Base-by-base conservation (phyloP, 2,797 vertebrate genomes). In the Trachurus trachurus region DNA sequence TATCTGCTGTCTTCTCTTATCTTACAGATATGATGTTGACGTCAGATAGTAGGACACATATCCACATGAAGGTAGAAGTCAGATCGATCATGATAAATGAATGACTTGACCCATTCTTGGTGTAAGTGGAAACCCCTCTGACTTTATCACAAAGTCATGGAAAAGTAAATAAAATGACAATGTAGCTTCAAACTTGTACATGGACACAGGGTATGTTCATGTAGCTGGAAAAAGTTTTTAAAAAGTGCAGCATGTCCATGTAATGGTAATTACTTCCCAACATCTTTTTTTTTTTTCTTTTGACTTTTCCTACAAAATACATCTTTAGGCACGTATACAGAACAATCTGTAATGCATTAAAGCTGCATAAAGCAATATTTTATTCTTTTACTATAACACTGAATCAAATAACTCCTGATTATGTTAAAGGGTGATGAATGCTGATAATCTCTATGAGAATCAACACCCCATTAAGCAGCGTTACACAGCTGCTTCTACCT, bases 291-390 rank as follows among this genome's bases (percentile, higher is more conserved):
- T 72, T 70, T 52, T 50, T 12, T 16, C 72, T 70, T 52, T 50
- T 7, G 2, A 49, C 58, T 68, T 86, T 80, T 78, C 29, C 56
- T 72, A 87, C 29, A 86, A 90, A 91, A 89, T 67, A 85, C 86
- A 91, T 81, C 26, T 83, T 90, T 85, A 92, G 92, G 87, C 91
- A 94, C 87, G 58, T 83, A 85, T 76, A 90, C 74, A 89, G 77
- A 92, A 88, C 66, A 88, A 90, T 87, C 80, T 83, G 74, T 80
- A 81, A 85, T 89, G 73, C 78, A 76, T 81, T 83, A 87, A 84
- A 80, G 79, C 87, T 88, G 90, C 86, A 85, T 81, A 16, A 85
- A 86, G 86, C 80, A 85, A 83, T 65, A 60, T 52, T 21, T 13
- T 61, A 60, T 65, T 16, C 40, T 70, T 42, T 56, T 31, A 37